Conservation (phyloP, 2,113 vertebrate genomes). For the Geothlypis trichas region DNA sequence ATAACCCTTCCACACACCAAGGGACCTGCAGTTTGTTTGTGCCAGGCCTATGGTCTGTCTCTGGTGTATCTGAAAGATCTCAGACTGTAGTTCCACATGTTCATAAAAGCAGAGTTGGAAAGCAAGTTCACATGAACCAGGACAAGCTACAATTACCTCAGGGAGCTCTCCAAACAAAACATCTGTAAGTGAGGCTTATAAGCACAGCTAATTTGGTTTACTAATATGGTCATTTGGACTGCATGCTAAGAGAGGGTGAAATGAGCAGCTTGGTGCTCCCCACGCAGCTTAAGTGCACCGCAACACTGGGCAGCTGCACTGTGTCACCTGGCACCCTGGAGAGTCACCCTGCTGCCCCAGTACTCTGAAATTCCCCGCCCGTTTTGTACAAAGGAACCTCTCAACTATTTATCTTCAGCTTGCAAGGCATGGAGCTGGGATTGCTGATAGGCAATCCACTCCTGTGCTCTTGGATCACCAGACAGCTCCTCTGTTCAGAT, state of each 20-base stretch:
- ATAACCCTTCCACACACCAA: not conserved
- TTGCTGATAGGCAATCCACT: not conserved
- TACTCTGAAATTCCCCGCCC: not conserved
- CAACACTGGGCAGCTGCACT: not conserved
- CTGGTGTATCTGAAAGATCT: not conserved
- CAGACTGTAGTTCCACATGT: too few species aligned
- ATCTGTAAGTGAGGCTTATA: not conserved
- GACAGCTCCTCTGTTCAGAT: not conserved
- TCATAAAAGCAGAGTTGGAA: not conserved
- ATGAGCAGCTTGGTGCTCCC: not conserved
- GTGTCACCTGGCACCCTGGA: too few species aligned
- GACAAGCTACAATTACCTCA: not conserved
- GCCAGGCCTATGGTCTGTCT: not conserved
- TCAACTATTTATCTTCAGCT: not conserved
- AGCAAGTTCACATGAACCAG: not conserved
- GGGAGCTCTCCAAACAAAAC: not conserved
- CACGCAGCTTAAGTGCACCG: fast-evolving
- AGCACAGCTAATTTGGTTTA: not conserved
- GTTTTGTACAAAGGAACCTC: not conserved
- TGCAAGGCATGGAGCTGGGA: not conserved
- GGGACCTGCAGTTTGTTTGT: not conserved
- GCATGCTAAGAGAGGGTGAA: not conserved
- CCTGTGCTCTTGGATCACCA: not conserved
- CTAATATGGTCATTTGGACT: not conserved
- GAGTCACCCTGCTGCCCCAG: not conserved